Evolutionary conservation across 2,888 invertebrate genomes (phyloP), one percentile per base, ranked within the genome.

Genomic region (Cataglyphis cursor): DNA sequence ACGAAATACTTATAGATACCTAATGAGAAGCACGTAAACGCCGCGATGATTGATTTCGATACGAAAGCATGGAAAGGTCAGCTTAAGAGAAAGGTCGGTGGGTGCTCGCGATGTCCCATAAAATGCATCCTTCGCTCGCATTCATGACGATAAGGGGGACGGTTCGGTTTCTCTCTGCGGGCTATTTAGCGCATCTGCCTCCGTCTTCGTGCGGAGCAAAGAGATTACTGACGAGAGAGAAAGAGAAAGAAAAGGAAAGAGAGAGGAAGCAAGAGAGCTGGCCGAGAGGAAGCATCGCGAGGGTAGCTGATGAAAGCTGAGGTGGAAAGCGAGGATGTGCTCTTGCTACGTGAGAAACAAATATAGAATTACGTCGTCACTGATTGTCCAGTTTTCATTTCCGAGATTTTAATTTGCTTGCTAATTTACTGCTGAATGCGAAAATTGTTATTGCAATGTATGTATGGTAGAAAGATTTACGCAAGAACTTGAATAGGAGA

Each of bases 111-210:
- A 83, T 84, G 84, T 57, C 84, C 87, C 89, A 90, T 90, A 90
- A 90, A 90, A 90, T 88, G 88, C 90, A 90, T 84, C 88, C 90
- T 82, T 83, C 81, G 65, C 84, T 85, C 83, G 85, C 85, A 90
- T 89, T 89, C 87, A 87, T 84, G 85, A 82, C 76, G 78, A 61
- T 75, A 76, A 82, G 87, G 89, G 83, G 84, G 86, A 4, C 89
- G 78, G 85, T 91, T 90, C 83, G 90, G 91, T 90, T 91, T 93
- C 93, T 93, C 93, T 90, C 93, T 90, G 88, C 85, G 91, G 92
- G 94, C 94, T 93, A 94, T 94, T 94, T 93, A 93, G 93, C 89
- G 91, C 94, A 94, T 93, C 94, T 94, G 94, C 92, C 89, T 92
- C 94, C 88, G 85, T 75, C 72, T 88, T 83, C 85, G 81, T 72